phyloP scores from a whole-genome alignment of 1,140 invertebrate genomes.

The Drosophila neocordata region DNA sequence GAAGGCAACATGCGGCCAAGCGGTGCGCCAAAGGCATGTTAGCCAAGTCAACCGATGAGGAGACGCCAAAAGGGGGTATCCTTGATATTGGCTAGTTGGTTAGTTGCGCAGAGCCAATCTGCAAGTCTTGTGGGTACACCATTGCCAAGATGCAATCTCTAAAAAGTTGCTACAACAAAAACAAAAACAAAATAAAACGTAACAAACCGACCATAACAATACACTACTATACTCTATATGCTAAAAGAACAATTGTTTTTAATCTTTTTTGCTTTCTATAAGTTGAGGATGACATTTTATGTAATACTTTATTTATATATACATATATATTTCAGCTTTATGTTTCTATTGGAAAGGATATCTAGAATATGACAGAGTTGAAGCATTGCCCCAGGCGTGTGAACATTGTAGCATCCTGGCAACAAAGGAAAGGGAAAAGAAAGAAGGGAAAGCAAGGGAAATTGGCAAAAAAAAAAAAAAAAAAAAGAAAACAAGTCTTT shows the following conservation, averaged over 20 bases:
- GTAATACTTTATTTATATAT: too few species aligned
- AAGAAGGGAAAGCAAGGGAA: neutral
- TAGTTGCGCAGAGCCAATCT: slow-evolving; percentile 49
- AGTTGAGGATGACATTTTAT: too few species aligned
- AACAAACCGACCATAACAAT: neutral
- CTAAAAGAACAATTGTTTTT: too few species aligned
- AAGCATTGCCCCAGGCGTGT: slow-evolving; percentile 46
- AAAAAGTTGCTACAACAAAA: neutral
- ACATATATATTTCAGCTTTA: too few species aligned
- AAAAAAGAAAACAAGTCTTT: neutral
- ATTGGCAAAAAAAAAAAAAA: neutral
- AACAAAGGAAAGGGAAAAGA: neutral
- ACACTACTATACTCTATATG: neutral
- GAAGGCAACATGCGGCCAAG: slow-evolving; percentile 61
- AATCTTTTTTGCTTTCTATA: too few species aligned
- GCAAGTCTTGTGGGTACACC: slow-evolving; percentile 52
- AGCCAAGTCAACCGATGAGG: slow-evolving; percentile 51
- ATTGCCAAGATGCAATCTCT: slow-evolving; percentile 50
- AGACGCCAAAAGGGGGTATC: neutral
- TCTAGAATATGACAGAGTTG: neutral
- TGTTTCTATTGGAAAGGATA: too few species aligned
- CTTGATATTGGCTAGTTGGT: neutral
- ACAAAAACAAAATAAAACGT: neutral
- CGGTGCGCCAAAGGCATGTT: slow-evolving; percentile 72
- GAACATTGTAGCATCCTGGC: slow-evolving; percentile 43